Percentiles rank a stretch among this genome's conserved stretches.
Evolutionary conservation across 2,113 vertebrate genomes (phyloP).

Genomic region (Mus musculus): DNA sequence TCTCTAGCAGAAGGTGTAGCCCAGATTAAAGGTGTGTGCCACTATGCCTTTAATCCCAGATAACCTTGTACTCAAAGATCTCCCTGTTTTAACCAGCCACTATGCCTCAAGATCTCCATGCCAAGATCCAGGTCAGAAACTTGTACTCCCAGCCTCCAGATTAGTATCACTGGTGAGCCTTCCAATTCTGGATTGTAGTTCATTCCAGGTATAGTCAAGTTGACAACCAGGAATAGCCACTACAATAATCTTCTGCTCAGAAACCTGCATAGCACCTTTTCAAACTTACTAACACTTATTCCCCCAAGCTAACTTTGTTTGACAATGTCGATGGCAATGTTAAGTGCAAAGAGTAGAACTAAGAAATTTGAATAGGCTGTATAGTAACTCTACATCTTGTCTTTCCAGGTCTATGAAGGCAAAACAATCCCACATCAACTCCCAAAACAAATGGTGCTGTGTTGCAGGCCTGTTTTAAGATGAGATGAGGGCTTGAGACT

Average conservation of each 20-base stretch:
- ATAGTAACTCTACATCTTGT: not conserved
- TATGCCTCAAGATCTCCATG: too few species aligned
- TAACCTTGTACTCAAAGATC: too few species aligned
- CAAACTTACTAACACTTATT: not conserved
- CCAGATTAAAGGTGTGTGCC: too few species aligned
- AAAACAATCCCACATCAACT: not conserved
- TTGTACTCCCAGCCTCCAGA: too few species aligned
- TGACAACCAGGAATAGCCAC: too few species aligned
- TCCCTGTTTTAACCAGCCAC: too few species aligned
- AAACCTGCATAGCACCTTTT: not conserved
- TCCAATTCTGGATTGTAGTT: too few species aligned
- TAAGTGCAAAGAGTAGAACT: not conserved
- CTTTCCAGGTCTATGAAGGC: constrained; percentile 9
- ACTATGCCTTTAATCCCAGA: too few species aligned
- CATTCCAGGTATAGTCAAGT: too few species aligned
- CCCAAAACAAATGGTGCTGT: not conserved
- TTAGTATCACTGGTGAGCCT: too few species aligned
- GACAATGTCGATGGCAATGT: not conserved
- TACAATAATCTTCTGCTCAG: not conserved
- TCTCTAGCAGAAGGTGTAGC: too few species aligned
- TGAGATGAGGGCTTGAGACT: not conserved
- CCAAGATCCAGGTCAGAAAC: too few species aligned
- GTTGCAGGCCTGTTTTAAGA: not conserved
- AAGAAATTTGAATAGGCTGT: not conserved
- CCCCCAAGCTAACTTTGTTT: not conserved